Evolutionary conservation across 2,888 invertebrate genomes (phyloP).

Genomic region (Mythimna impura): DNA sequence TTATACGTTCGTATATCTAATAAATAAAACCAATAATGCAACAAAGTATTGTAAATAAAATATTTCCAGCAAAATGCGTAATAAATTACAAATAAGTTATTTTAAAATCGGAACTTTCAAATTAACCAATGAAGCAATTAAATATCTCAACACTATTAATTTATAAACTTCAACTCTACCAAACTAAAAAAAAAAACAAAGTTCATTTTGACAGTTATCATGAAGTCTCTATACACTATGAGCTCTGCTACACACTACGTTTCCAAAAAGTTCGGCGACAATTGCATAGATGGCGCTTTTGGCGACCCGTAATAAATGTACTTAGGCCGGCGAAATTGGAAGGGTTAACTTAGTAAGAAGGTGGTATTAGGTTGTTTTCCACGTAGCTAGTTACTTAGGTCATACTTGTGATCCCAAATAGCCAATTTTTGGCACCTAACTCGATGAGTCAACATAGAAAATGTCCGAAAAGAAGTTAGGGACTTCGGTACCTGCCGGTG

Average conservation of each 20-base stretch:
- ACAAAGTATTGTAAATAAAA: background rate
- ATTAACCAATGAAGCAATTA: conserved; percentile 15
- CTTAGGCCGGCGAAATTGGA: conserved; percentile 21
- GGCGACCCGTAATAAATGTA: conserved; percentile 45
- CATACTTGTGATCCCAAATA: background rate
- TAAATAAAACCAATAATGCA: background rate
- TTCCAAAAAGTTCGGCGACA: conserved; percentile 65
- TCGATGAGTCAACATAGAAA: background rate
- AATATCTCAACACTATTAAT: conserved; percentile 37
- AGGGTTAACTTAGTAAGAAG: conserved; percentile 28
- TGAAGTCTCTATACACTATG: conserved; percentile 15
- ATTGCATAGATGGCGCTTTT: conserved; percentile 73
- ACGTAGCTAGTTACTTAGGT: conserved; percentile 16
- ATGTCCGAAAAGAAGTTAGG: no score
- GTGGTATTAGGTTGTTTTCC: conserved; percentile 25
- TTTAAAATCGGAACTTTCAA: background rate
- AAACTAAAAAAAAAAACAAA: conserved; percentile 14
- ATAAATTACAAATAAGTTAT: background rate
- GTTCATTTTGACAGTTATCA: conserved; percentile 7
- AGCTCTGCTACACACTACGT: conserved; percentile 32
- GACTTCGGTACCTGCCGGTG: background rate
- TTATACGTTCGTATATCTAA: background rate
- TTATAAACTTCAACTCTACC: conserved; percentile 17
- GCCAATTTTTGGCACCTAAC: background rate
- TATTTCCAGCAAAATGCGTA: background rate